These are phyloP conservation scores for Callosobruchus maculatus DNA, from an alignment of 2,888 invertebrate species.

Conservation along the genomic window DNA sequence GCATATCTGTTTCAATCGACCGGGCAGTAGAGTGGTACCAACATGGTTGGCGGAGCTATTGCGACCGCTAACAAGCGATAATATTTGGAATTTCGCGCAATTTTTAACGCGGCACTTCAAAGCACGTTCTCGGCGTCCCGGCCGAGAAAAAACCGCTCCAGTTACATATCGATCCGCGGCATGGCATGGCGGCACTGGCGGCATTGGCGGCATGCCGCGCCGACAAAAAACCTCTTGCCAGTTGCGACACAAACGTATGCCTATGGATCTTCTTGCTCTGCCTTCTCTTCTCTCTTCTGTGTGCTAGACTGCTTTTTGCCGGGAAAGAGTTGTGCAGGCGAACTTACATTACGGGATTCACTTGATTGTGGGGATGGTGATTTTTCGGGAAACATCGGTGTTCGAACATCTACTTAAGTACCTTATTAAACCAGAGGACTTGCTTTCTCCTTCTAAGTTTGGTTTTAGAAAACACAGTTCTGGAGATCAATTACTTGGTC, in stretches of 20 bases:
- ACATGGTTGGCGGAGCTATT: neutral
- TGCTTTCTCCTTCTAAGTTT: too few relatives aligned
- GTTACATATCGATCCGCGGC: conserved; percentile 45
- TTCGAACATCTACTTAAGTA: too few relatives aligned
- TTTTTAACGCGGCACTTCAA: conserved; percentile 51
- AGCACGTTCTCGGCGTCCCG: conserved; percentile 31
- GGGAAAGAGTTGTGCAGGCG: conserved; percentile 10
- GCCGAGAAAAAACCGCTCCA: conserved; percentile 43
- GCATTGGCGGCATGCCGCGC: too few relatives aligned
- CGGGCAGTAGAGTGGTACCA: neutral
- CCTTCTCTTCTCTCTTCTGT: too few relatives aligned
- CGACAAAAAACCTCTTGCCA: too few relatives aligned
- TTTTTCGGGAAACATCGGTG: too few relatives aligned
- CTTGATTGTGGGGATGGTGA: too few relatives aligned
- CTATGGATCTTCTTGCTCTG: conserved; percentile 43
- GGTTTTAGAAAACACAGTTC: too few relatives aligned
- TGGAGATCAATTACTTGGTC: too few relatives aligned
- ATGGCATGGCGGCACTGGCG: conserved; percentile 1
- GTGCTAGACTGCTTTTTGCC: conserved; percentile 40
- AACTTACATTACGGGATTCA: too few relatives aligned
- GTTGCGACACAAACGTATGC: conserved; percentile 35
- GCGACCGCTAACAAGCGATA: conserved; percentile 48
- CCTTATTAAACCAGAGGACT: too few relatives aligned
- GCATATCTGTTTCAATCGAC: neutral
- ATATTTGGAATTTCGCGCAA: conserved; percentile 52